Conservation (phyloP, 2,797 vertebrate species). For the Tragopan temminckii region DNA sequence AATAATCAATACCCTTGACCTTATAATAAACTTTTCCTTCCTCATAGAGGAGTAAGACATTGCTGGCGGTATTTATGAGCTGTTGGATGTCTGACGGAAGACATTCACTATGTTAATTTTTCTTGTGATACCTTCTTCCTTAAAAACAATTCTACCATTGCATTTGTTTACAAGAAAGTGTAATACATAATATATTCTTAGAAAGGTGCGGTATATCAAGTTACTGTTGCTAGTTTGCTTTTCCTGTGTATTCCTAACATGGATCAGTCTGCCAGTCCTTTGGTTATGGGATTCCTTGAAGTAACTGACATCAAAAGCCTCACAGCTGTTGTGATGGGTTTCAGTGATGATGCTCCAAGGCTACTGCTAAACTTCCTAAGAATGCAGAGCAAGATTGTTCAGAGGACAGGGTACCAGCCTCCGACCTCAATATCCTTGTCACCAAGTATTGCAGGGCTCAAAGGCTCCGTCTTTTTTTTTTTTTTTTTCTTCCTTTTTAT, state of each 20-base stretch:
- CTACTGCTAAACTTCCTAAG: not conserved
- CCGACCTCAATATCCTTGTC: not conserved
- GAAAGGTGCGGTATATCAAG: not conserved
- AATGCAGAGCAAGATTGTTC: not conserved
- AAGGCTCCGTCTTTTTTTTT: not conserved
- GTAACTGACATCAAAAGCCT: not conserved
- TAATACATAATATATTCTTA: not conserved
- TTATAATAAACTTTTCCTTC: not conserved
- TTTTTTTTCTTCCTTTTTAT: not conserved
- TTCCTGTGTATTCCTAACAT: not conserved
- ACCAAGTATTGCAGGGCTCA: not conserved
- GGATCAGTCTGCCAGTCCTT: not conserved
- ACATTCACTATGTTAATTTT: not conserved
- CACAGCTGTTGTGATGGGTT: not conserved
- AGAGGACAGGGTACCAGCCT: not conserved
- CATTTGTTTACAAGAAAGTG: not conserved
- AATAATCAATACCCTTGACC: not conserved
- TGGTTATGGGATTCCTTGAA: not conserved
- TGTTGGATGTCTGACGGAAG: not conserved
- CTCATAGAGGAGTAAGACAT: rapidly evolving
- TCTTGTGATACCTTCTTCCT: not conserved
- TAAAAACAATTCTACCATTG: not conserved
- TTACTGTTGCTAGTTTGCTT: not conserved
- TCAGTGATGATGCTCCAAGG: not conserved
- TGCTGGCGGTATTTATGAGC: not conserved